Evolutionary conservation across 2,888 invertebrate genomes (phyloP).

Genomic region (Pristionchus arcanus): DNA sequence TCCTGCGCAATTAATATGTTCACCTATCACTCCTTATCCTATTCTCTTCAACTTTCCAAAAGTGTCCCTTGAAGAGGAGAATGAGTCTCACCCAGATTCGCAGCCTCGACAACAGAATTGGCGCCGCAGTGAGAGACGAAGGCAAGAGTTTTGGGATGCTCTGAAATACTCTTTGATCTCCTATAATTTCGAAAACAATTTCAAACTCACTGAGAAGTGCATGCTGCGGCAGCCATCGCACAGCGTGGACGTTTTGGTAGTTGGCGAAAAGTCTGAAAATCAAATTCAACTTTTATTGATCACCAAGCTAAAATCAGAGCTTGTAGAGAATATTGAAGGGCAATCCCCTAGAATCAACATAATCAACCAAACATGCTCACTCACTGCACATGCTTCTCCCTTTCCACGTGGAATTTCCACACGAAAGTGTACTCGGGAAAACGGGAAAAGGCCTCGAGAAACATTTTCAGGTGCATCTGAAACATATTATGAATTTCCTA

Average conservation of each 20-base stretch:
- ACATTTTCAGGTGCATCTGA: constrained; percentile 20
- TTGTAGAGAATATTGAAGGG: neutral
- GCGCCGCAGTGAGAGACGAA: constrained; percentile 45
- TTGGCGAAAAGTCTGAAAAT: constrained; percentile 22
- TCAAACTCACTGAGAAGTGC: neutral
- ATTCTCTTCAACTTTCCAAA: too few relatives aligned
- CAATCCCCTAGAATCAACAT: too few relatives aligned
- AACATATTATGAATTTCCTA: neutral
- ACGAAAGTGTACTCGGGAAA: constrained; percentile 42
- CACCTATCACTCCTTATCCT: too few relatives aligned
- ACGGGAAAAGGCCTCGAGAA: neutral
- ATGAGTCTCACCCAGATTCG: neutral
- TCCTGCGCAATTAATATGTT: neutral
- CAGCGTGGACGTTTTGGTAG: constrained; percentile 27
- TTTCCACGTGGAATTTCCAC: constrained; percentile 15
- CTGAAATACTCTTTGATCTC: too few relatives aligned
- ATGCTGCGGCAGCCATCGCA: constrained; percentile 35
- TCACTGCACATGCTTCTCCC: constrained; percentile 15
- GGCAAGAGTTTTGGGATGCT: neutral
- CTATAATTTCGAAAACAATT: too few relatives aligned
- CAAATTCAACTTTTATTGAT: neutral
- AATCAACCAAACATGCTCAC: neutral
- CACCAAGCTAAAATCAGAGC: too few relatives aligned
- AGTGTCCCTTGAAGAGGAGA: neutral
- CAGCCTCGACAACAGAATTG: constrained; percentile 33